Conservation (phyloP, 2,113 vertebrate species). For the Limnothrissa miodon region DNA sequence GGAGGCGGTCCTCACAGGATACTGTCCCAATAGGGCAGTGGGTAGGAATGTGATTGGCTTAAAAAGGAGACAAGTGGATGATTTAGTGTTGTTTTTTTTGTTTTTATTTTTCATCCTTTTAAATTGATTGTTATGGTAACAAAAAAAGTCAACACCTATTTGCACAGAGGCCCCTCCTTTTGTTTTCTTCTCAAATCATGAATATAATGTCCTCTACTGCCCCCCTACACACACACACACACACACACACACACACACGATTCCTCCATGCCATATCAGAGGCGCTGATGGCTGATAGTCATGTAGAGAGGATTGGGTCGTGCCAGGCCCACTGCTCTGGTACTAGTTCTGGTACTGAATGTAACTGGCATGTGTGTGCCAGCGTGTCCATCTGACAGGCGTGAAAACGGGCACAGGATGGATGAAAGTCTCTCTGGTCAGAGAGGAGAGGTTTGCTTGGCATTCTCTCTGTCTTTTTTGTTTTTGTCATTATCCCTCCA, state of each 20-base stretch:
- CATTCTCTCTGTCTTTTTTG: conserved; percentile 18
- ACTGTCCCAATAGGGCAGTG: conserved; percentile 19
- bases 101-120: conserved; percentile 28
- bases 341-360: conserved; percentile 37
- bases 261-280: conserved; percentile 55
- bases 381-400: conserved; percentile 28
- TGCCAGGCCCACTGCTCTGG: neutral
- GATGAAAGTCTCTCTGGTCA: neutral
- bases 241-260: neutral
- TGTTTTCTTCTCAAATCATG: conserved; percentile 42
- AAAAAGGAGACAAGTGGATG: conserved; percentile 29
- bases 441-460: neutral
- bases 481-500: conserved; percentile 28
- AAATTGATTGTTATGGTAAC: neutral
- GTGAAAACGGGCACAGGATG: neutral
- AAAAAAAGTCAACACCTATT: conserved; percentile 25
- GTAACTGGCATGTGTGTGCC: conserved; percentile 27
- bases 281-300: conserved; percentile 14
- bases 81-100: neutral
- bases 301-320: neutral
- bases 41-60: conserved; percentile 29
- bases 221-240: too few species aligned
- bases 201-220: neutral
- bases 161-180: conserved; percentile 46
- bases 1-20: conserved; percentile 2